Base-by-base conservation (phyloP, 2,888 invertebrate species). In the Morpho achilles region DNA sequence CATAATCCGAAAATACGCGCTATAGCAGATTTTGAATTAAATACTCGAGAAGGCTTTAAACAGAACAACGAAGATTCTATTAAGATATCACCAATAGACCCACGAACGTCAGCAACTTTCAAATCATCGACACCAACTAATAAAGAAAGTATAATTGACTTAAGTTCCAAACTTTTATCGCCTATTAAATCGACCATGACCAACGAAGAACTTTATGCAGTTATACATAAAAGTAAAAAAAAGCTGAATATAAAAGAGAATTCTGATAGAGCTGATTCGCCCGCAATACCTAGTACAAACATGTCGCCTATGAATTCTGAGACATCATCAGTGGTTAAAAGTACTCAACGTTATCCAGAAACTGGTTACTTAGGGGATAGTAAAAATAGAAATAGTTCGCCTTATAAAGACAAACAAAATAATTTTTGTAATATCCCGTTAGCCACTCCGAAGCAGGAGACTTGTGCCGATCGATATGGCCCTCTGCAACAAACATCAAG, bases 141-240 rank as follows among this genome's bases (percentile, higher is more conserved):
- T 67, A 88, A 82, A 69, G 92, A 91, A 71, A 89, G 89, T 55
- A 83, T 91, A 7, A 67, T 84, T 3, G 91, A 93, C 69, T 82
- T 93, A 45, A 85, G 85, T 61, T 82, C 83, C 7, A 91, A 87
- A 74, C 69, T 93, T 61, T 70, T 94, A 7, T 94, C 94, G 2
- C 94, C 94, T 0, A 93, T 94, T 23, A 94, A 93, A 78, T 94
- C 94, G 2, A 93, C 93, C 0, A 94, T 95, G 94, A 94, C 94
- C n/a, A 94, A 95, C 67, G 95, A 95, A 74, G 95, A 95, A 77
- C 82, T 95, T 3, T 95, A 94, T 72, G 94, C 95, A 3, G 94
- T 94, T 10, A 95, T 95, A 65, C 95, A 95, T 75, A 95, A 95
- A 77, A 94, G 94, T 68, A 95, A 95, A 75, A 94, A 94, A 80